Percentiles rank a stretch among this genome's conserved stretches.
Conservation (phyloP, 1,140 invertebrate genomes). For the Procambarus clarkii region DNA sequence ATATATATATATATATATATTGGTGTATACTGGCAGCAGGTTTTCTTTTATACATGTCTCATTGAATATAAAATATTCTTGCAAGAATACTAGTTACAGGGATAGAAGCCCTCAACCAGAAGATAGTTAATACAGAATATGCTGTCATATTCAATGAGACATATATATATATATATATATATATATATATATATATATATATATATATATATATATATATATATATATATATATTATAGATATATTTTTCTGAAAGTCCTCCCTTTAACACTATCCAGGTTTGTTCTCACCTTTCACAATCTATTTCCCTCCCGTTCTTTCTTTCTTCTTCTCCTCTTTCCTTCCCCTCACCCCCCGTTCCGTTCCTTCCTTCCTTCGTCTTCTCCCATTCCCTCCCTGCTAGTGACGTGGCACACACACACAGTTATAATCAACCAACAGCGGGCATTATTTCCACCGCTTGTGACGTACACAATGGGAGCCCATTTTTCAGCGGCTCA, state of each 20-base stretch:
- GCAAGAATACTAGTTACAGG: too few species aligned
- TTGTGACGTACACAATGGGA: too few species aligned
- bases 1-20: too few species aligned
- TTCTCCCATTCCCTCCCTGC: not conserved
- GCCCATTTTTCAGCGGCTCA: too few species aligned
- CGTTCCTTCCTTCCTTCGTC: not conserved
- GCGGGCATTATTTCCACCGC: too few species aligned
- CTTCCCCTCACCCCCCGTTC: not conserved
- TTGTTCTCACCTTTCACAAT: not conserved
- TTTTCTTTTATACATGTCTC: too few species aligned
- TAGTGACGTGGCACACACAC: too few species aligned
- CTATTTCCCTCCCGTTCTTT: not conserved
- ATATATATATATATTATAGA: constrained; percentile 16
- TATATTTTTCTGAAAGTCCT: not conserved
- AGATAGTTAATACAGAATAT: too few species aligned
- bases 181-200: constrained; percentile 6
- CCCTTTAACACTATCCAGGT: not conserved
- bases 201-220: constrained; percentile 6
- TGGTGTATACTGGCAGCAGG: too few species aligned
- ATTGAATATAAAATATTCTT: too few species aligned
- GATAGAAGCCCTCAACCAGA: too few species aligned
- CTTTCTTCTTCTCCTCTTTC: not conserved
- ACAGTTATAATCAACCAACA: too few species aligned
- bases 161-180: constrained; percentile 6
- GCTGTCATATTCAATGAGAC: not conserved